Evolutionary conservation across 1,140 invertebrate species (phyloP).

Genomic region (Drusus annulatus): DNA sequence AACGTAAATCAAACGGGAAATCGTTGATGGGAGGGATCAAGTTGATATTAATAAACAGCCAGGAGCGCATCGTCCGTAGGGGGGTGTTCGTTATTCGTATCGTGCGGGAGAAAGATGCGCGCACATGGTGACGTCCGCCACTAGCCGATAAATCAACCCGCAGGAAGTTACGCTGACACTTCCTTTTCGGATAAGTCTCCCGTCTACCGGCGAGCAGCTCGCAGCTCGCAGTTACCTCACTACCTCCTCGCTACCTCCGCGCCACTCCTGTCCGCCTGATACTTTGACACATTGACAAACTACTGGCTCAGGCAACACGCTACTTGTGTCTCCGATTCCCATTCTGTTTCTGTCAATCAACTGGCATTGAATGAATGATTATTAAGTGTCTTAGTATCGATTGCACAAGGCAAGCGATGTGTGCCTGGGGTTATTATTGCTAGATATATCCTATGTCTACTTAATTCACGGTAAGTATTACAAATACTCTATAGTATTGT

Average conservation of each 20-base stretch:
- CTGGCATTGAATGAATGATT: not conserved
- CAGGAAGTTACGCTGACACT: constrained; percentile 56
- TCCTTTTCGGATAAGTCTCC: constrained; percentile 51
- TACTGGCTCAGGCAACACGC: constrained; percentile 20
- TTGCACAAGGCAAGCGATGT: too few species aligned
- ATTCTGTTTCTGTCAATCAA: constrained; percentile 13
- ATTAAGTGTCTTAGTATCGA: too few species aligned
- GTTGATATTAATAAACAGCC: constrained; percentile 29
- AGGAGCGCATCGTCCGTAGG: not conserved
- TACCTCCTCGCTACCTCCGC: not conserved
- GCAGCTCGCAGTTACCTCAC: not conserved
- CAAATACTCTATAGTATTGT: too few species aligned
- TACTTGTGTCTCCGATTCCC: not conserved
- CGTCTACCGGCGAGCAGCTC: constrained; percentile 8
- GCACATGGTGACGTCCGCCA: constrained; percentile 54
- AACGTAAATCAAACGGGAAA: not conserved
- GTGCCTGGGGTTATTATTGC: too few species aligned
- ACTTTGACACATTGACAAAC: constrained; percentile 23
- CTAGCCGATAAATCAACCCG: constrained; percentile 55
- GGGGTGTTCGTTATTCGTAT: not conserved
- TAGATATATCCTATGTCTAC: not conserved
- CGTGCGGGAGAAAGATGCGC: constrained; percentile 38
- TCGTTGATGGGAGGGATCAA: constrained; percentile 14
- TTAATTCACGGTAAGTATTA: too few species aligned
- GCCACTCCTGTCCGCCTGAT: not conserved